Evolutionary conservation across 2,888 invertebrate genomes (phyloP).

Genomic region (Synergus umbraculus): DNA sequence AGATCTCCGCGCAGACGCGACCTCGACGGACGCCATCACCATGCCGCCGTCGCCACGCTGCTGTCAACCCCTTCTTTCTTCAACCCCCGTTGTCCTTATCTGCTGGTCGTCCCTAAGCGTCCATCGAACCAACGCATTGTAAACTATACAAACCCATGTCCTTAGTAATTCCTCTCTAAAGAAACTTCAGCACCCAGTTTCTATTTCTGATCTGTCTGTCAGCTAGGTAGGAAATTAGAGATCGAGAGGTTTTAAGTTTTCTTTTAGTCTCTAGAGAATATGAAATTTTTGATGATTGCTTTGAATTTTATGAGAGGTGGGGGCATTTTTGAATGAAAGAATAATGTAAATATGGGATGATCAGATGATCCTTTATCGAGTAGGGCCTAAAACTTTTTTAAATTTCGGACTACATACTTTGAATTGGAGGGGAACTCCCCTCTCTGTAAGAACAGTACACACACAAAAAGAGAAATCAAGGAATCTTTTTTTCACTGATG

Average conservation of each 20-base stretch:
- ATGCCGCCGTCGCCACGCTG: conserved; percentile 79
- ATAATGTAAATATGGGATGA: not conserved
- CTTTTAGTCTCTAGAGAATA: not conserved
- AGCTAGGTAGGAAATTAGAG: not conserved
- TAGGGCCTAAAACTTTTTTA: too few relatives aligned
- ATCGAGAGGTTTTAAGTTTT: not conserved
- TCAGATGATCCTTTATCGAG: too few relatives aligned
- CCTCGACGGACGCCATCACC: conserved; percentile 76
- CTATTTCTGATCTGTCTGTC: not conserved
- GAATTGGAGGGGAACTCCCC: too few relatives aligned
- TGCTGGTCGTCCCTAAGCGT: conserved; percentile 47
- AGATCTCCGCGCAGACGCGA: conserved; percentile 78
- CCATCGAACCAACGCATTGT: conserved; percentile 49
- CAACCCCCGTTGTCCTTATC: conserved; percentile 52
- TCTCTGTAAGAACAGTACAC: too few relatives aligned
- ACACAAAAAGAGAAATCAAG: too few relatives aligned
- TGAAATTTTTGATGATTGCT: not conserved
- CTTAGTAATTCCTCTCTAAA: conserved; percentile 17
- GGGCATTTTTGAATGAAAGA: not conserved
- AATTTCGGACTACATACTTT: too few relatives aligned
- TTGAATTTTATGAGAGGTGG: not conserved
- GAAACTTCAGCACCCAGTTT: conserved; percentile 12
- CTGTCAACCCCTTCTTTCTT: conserved; percentile 63
- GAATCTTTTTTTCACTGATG: too few relatives aligned
- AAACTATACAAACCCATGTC: conserved; percentile 29